Percentiles rank a stretch among this genome's conserved stretches.
Conservation (phyloP, 2,797 vertebrate species). For the Tapirus indicus region DNA sequence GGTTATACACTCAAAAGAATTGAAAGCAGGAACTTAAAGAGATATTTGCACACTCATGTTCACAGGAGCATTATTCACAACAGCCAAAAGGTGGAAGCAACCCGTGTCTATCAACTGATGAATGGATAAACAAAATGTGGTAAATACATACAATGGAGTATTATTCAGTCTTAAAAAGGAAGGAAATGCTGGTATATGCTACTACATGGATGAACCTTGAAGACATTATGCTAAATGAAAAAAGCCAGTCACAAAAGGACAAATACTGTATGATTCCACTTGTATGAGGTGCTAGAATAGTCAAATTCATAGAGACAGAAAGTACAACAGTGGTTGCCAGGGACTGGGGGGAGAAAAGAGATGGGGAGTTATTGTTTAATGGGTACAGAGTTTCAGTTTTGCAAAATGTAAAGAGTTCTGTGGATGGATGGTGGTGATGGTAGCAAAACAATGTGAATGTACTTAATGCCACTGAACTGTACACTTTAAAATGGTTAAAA, state of each 20-base stretch:
- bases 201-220: neutral
- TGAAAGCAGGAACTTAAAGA: neutral
- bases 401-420: neutral
- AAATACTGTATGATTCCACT: neutral
- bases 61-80: neutral
- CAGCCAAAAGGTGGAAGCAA: neutral
- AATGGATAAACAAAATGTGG: neutral
- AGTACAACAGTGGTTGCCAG: neutral
- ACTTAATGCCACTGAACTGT: neutral
- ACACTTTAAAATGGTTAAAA: neutral
- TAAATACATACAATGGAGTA: neutral
- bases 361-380: neutral
- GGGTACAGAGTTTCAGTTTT: neutral
- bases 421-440: neutral
- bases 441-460: neutral
- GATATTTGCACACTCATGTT: neutral
- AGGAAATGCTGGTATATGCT: constrained; percentile 9
- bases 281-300: neutral
- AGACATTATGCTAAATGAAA: neutral
- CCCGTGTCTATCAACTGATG: neutral
- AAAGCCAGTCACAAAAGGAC: neutral
- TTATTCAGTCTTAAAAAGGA: constrained; percentile 7
- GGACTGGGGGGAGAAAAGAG: neutral
- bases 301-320: neutral
- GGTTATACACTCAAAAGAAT: neutral